Evolutionary conservation across 2,113 vertebrate species (phyloP), one percentile per base, ranked within the genome.

Genomic region (Dinomys branickii): DNA sequence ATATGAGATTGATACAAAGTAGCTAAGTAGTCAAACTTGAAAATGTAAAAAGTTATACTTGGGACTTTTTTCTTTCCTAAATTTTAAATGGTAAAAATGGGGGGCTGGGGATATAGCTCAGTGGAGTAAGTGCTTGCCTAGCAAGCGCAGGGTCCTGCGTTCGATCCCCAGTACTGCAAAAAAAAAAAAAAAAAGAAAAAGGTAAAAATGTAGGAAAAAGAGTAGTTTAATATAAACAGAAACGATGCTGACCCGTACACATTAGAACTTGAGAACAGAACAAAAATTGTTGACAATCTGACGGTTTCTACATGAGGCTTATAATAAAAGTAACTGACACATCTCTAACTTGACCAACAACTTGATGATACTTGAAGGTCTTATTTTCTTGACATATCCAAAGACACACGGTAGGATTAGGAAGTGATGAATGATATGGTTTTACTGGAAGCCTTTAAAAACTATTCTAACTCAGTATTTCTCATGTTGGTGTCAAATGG

Each of bases 81-180:
- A 59, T 38, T 92, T 88, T 71, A 83, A 88, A 30, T 77, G 41
- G 17, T 59, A 90, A 95, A n/a, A n/a, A n/a, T n/a, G n/a, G n/a
- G n/a, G n/a, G n/a, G n/a, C n/a, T n/a, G n/a, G n/a, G n/a, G n/a
- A n/a, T n/a, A n/a, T n/a, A n/a, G n/a, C n/a, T n/a, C n/a, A n/a
- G n/a, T n/a, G n/a, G n/a, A n/a, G n/a, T n/a, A n/a, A n/a, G n/a
- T n/a, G n/a, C n/a, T n/a, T n/a, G n/a, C n/a, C n/a, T n/a, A n/a
- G n/a, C n/a, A n/a, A n/a, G n/a, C n/a, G n/a, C n/a, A n/a, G n/a
- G n/a, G n/a, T n/a, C n/a, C n/a, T n/a, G n/a, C n/a, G n/a, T n/a
- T n/a, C n/a, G n/a, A n/a, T n/a, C n/a, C n/a, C n/a, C n/a, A n/a
- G n/a, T n/a, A n/a, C n/a, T n/a, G n/a, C n/a, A n/a, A n/a, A n/a